These are phyloP conservation scores for Clarias batrachus DNA, from an alignment of 2,113 vertebrate species.

Conservation along the genomic window DNA sequence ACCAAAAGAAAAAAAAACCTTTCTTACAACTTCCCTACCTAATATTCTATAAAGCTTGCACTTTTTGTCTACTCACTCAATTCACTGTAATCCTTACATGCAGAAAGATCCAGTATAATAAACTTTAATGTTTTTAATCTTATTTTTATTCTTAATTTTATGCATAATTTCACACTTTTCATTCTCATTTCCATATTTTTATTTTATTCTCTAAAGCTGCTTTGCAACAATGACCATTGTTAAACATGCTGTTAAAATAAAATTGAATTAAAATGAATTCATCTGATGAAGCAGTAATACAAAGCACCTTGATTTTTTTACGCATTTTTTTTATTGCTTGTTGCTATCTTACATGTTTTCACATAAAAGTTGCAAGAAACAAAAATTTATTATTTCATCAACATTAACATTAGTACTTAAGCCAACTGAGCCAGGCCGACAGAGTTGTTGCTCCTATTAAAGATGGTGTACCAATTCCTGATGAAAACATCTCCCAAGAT, in stretches of 20 bases:
- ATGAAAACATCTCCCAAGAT: constrained; percentile 69
- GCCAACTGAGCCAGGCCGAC: constrained; percentile 59
- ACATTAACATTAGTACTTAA: background rate
- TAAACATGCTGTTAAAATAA: no score
- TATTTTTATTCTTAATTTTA: no score
- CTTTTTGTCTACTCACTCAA: background rate
- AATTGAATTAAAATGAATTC: no score
- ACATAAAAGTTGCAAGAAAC: background rate
- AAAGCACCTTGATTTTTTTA: background rate
- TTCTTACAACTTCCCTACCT: background rate
- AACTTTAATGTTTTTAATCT: background rate
- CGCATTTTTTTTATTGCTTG: background rate
- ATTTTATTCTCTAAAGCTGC: no score
- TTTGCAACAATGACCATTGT: no score
- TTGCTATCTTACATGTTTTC: background rate
- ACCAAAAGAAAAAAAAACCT: background rate
- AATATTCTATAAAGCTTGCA: background rate
- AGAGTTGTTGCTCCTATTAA: constrained; percentile 59
- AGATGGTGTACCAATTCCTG: constrained; percentile 65
- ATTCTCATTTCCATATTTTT: no score
- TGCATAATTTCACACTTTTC: no score
- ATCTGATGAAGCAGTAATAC: background rate
- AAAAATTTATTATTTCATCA: background rate
- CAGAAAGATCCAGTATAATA: background rate
- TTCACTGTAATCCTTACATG: background rate